These are phyloP conservation scores for Cylindroiulus punctatus DNA, from an alignment of 2,888 invertebrate species.

Conservation along the genomic window DNA sequence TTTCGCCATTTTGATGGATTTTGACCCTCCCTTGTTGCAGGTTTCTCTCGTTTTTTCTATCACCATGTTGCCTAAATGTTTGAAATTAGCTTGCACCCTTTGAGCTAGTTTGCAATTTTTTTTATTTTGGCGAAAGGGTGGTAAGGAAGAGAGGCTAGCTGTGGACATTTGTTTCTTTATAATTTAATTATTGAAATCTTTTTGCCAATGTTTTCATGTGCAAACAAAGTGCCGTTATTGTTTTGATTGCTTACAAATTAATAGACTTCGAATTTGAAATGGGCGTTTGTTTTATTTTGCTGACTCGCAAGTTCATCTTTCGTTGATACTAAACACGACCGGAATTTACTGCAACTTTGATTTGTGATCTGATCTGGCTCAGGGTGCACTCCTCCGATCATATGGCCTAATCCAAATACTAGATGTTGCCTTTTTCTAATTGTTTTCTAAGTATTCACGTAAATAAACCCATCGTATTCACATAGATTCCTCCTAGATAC, in stretches of 20 bases:
- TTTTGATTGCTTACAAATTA: constrained; percentile 18
- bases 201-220: constrained; percentile 7
- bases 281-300: not conserved
- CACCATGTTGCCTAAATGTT: not conserved
- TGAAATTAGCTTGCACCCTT: not conserved
- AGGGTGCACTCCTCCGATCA: too few species aligned
- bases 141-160: not conserved
- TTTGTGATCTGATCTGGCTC: too few species aligned
- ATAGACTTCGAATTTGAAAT: constrained; percentile 7
- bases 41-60: not conserved
- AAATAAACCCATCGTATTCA: not conserved
- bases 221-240: constrained; percentile 18
- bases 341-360: not conserved
- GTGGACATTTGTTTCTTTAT: not conserved
- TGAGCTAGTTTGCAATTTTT: not conserved
- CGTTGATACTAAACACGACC: not conserved
- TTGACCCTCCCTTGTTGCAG: not conserved
- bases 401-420: not conserved
- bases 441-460: not conserved
- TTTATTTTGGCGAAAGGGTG: not conserved
- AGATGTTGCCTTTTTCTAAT: not conserved
- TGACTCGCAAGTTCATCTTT: not conserved
- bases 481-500: not conserved
- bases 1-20: not conserved
- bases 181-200: not conserved